These are phyloP conservation scores for Pituophis catenifer DNA, from an alignment of 2,113 vertebrate genomes.

Conservation along the genomic window DNA sequence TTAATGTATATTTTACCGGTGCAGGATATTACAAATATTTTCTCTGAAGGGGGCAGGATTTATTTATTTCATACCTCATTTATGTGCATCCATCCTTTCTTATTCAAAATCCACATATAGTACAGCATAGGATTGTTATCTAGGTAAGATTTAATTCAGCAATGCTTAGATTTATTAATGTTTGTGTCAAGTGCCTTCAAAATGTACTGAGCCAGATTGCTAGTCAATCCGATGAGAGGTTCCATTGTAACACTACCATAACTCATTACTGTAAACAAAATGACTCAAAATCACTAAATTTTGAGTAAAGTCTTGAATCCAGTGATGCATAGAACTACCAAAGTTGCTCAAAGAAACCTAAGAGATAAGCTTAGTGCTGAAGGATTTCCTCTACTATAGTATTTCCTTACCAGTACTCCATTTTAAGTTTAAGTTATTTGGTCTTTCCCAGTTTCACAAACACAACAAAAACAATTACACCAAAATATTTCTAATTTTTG, in stretches of 20 bases:
- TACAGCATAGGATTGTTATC: background rate
- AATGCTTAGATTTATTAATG: background rate
- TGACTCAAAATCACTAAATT: slow-evolving; percentile 7
- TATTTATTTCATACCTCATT: background rate
- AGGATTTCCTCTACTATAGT: slow-evolving; percentile 7
- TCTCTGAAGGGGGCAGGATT: background rate
- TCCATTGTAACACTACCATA: background rate
- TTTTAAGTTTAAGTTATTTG: slow-evolving; percentile 26
- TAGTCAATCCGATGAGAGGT: background rate
- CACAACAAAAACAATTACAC: slow-evolving; percentile 29
- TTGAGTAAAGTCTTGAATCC: background rate
- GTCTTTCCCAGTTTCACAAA: slow-evolving; percentile 36
- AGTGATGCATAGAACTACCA: background rate
- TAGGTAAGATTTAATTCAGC: background rate
- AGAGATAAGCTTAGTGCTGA: slow-evolving; percentile 24
- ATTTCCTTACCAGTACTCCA: slow-evolving; percentile 15
- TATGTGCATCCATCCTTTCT: background rate
- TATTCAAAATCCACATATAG: background rate
- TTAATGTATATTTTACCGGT: background rate
- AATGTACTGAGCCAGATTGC: background rate
- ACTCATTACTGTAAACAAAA: background rate
- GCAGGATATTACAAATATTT: background rate
- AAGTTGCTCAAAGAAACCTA: background rate
- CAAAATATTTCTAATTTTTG: slow-evolving; percentile 34
- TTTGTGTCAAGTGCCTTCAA: background rate